Evolutionary conservation across 2,113 vertebrate genomes (phyloP), one percentile per base, ranked within the genome.

Genomic region (Scortum barcoo): DNA sequence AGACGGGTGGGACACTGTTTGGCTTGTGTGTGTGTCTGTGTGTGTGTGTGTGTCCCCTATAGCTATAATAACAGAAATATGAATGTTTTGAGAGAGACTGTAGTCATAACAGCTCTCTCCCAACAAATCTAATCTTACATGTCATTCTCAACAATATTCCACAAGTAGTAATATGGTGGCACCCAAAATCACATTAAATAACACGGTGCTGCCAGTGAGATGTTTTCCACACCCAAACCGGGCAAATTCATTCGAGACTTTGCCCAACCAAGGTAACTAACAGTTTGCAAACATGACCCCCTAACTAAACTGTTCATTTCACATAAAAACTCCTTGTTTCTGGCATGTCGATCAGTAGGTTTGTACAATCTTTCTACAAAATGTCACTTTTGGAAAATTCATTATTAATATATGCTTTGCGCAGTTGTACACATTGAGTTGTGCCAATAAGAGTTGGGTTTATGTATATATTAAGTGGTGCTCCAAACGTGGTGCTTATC

Each of bases 1-100:
- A 68, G 53, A 46, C 24, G 42, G 53, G 68, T 20, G 44, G 42
- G 76, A 48, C 28, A 8, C 40, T 16, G 56, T 40, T 81, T 54
- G 19, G 11, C 4, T 36, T 51, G 57, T 7, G 9, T 40, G 48
- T 48, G 20, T 0, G 30, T n/a, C n/a, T n/a, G n/a, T n/a, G n/a
- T n/a, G n/a, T n/a, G n/a, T n/a, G n/a, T n/a, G n/a, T n/a, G n/a
- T n/a, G n/a, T n/a, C n/a, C n/a, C n/a, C 30, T 42, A 22, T 6
- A 72, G 48, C 33, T 69, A 7, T 22, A 14, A 51, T 10, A 53
- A 24, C 48, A 53, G 33, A 65, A 48, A 61, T 16, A 24, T 28
- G 9, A 33, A 46, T 26, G 33, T 66, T 74, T 33, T 24, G 56
- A 28, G 22, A n/a, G 26, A 71, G 13, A 56, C 3, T 38, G 44